Base-by-base conservation (phyloP, 2,888 invertebrate genomes). In the Dynastes maya region DNA sequence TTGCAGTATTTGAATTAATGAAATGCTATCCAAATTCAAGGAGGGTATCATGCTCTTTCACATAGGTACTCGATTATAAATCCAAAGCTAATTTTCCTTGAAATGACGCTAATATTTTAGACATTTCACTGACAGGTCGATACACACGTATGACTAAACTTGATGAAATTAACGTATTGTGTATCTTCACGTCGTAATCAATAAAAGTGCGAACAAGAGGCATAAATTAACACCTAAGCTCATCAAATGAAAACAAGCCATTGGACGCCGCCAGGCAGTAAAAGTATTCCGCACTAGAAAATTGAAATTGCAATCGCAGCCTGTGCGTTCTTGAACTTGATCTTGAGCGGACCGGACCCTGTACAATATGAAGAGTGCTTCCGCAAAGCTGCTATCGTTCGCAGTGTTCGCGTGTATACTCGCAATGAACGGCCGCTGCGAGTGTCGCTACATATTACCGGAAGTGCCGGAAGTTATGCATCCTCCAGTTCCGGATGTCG, bases 401-500 rank as follows among this genome's bases (percentile, higher is more conserved):
- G 11, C 22, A 22, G 55, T 58, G 32, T 58, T 79, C 37, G 53
- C 67, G 63, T 55, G 67, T 65, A 51, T 61, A 64, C 29, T 78
- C 49, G 40, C 37, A 45, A 49, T 79, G 27, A 72, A 55, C 51
- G 71, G 55, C 29, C 45, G 22, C 32, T 77, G 67, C 61, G 74
- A 74, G 29, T 75, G 74, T 8, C 84, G 86, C 76, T 86, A 86
- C 80, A 78, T 88, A 80, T 80, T 89, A 77, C 89, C 89, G 55
- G 83, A 87, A 77, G 88, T 90, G 32, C 90, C 90, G 11, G 89
- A 89, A 80, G 86, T 89, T 0, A 83, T 90, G 37, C 87, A 89
- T 84, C 90, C 90, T 16, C 89, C 89, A 4, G 85, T 90, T 63
- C 90, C 90, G 1, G 89, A 90, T 82, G 86, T 88, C 82, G 88